Conservation (phyloP, 2,113 vertebrate species). For the Laterallus jamaicensis region DNA sequence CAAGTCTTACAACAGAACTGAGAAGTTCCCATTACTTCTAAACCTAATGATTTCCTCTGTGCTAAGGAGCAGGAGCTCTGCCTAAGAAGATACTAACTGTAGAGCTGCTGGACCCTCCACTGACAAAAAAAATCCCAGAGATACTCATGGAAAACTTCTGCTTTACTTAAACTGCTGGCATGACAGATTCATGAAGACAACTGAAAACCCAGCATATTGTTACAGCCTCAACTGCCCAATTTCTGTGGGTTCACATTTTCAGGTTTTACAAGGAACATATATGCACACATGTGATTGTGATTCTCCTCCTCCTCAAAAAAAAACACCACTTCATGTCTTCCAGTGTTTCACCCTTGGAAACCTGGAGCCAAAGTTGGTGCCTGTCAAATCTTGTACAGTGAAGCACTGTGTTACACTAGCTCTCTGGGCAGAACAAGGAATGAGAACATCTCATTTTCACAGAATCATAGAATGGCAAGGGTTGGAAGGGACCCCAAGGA, state of each 20-base stretch:
- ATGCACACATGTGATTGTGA: background rate
- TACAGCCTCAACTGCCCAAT: background rate
- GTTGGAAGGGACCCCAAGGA: no score
- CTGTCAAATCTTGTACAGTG: background rate
- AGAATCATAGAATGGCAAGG: no score
- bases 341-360: background rate
- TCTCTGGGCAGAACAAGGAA: background rate
- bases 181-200: background rate
- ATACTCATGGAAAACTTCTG: background rate
- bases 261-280: background rate
- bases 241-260: background rate
- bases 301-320: background rate
- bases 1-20: background rate
- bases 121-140: background rate
- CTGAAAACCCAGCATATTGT: background rate
- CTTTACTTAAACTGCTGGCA: background rate
- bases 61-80: background rate
- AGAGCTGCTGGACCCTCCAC: background rate
- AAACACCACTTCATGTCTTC: background rate
- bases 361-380: background rate
- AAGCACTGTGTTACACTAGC: background rate
- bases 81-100: background rate
- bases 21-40: background rate
- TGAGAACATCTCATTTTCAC: background rate
- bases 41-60: background rate